These are phyloP conservation scores for Lineus longissimus DNA, from an alignment of 1,140 invertebrate species.

Conservation along the genomic window DNA sequence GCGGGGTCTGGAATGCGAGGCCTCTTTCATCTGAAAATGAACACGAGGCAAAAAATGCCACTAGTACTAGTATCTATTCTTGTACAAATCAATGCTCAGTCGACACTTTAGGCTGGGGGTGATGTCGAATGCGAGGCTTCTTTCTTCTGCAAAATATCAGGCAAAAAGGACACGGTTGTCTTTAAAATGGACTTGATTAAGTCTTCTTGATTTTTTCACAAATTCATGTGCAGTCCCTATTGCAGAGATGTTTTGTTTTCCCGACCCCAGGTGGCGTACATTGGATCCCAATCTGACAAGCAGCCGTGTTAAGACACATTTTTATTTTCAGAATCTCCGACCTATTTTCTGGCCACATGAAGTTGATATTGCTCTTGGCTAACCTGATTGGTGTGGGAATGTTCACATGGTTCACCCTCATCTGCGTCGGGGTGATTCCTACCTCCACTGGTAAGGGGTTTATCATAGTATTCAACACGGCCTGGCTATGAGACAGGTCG, in stretches of 20 bases:
- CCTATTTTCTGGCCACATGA: conserved; percentile 28
- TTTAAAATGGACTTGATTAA: not conserved
- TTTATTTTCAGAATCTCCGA: conserved; percentile 28
- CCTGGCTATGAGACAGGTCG: not conserved
- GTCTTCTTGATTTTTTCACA: not conserved
- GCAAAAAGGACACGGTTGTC: no score
- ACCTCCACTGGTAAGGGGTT: conserved; percentile 17
- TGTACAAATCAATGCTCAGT: not conserved
- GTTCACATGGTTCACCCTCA: conserved; percentile 21
- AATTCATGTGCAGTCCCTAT: no score
- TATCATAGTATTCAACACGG: not conserved
- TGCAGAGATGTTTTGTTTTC: no score
- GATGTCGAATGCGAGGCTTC: no score
- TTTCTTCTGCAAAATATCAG: no score
- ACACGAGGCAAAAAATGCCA: not conserved
- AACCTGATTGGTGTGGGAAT: conserved; percentile 17
- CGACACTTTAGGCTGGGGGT: no score
- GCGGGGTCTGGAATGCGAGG: no score
- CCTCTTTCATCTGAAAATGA: not conserved
- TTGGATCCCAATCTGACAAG: not conserved
- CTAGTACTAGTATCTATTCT: not conserved
- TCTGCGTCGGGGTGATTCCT: conserved; percentile 15
- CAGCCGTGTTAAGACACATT: not conserved
- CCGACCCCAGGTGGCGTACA: not conserved
- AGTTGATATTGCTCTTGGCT: conserved; percentile 27